Base-by-base conservation (phyloP, 2,113 vertebrate species). In the Eulemur macaco region DNA sequence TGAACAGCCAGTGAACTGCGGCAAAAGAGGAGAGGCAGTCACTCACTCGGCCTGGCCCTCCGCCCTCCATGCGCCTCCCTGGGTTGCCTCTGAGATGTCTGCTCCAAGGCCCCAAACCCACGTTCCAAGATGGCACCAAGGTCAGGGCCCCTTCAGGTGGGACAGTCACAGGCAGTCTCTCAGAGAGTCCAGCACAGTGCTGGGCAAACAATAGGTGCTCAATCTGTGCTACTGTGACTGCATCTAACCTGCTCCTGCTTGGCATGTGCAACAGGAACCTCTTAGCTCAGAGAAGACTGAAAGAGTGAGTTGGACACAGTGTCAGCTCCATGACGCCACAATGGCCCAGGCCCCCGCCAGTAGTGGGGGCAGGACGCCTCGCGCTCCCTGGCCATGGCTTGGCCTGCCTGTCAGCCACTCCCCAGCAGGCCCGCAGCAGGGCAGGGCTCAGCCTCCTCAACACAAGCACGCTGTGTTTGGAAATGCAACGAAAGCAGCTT, bases 1-100 rank as follows among this genome's bases (percentile, higher is more conserved):
- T 99, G 96, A 99, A 99, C 34, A 98, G 89, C 99, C 99, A 99
- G 87, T 99, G 98, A 97, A 98, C 99, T 99, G 98, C 42, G 97
- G 97, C 63, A 83, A 85, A 97, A 97, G 90, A 96, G 69, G 89
- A 96, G 80, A 96, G 74, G 50, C 8, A 64, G 20, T 97, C 73
- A 97, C 60, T 96, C 64, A 29, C 25, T 11, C 42, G 23, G 54
- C 64, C 71, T 13, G 56, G 64, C 5, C 45, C 9, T 71, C 66
- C 81, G n/a, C 42, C 37, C n/a, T 92, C 52, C 68, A 1, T 0
- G 23, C 50, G 20, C 21, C 42, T 86, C 86, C n/a, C 69, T 34
- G 29, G 52, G 17, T 29, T 68, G 39, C 76, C 42, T 78, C 29
- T 6, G 14, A 74, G 50, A 37, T 8, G 13, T 82, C n/a, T 2